A percentile compares a stretch with the other conserved stretches of the same genome.
Evolutionary conservation across 1,140 invertebrate genomes (phyloP).

Genomic region (Brachionus sp.): DNA sequence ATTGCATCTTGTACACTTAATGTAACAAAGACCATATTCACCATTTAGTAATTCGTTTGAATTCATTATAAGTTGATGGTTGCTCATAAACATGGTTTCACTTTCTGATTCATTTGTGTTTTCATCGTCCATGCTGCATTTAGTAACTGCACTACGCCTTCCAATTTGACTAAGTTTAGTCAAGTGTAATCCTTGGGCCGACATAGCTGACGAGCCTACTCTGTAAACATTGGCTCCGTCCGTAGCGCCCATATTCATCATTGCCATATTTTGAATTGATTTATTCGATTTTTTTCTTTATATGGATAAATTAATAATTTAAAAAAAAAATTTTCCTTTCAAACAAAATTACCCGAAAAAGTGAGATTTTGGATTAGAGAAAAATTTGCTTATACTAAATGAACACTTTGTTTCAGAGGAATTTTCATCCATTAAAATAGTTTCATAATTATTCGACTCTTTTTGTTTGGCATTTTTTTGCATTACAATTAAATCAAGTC

Average conservation of each 20-base stretch:
- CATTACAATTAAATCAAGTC: not conserved
- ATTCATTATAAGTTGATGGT: slow-evolving; percentile 45
- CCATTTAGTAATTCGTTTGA: slow-evolving; percentile 48
- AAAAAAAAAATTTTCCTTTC: not conserved
- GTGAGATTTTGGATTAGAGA: not conserved
- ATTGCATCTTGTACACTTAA: slow-evolving; percentile 60
- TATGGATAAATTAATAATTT: not conserved
- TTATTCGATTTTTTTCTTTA: slow-evolving; percentile 46
- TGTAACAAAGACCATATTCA: slow-evolving; percentile 16
- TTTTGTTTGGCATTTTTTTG: slow-evolving; percentile 11
- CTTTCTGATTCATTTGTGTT: slow-evolving; percentile 43
- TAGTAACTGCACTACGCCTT: slow-evolving; percentile 51
- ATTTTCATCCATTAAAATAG: slow-evolving; percentile 10
- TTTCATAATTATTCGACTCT: not conserved
- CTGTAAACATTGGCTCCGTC: not conserved
- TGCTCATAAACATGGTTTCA: slow-evolving; percentile 48
- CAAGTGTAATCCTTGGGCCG: not conserved
- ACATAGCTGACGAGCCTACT: not conserved
- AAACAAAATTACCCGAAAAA: slow-evolving; percentile 10
- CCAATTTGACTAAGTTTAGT: slow-evolving; percentile 1
- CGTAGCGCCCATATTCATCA: not conserved
- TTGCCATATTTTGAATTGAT: slow-evolving; percentile 47
- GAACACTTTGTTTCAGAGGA: not conserved
- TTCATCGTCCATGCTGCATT: slow-evolving; percentile 49
- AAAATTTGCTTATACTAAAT: slow-evolving; percentile 7